These are phyloP conservation scores for Eidolon dupreanum DNA, from an alignment of 2,797 vertebrate species.

Conservation along the genomic window DNA sequence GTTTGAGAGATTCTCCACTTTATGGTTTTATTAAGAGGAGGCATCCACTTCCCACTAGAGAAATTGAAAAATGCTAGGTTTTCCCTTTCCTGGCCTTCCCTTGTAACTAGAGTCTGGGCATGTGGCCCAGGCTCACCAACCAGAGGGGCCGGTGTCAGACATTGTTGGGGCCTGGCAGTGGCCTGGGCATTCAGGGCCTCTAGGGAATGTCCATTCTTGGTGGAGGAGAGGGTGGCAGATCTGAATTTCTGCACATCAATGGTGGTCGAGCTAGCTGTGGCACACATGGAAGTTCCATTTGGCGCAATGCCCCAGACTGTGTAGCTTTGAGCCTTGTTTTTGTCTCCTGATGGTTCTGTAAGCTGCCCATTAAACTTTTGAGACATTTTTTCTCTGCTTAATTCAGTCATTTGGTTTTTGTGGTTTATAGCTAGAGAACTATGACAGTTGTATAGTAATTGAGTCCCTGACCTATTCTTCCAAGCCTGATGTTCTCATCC, in stretches of 20 bases:
- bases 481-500: not conserved
- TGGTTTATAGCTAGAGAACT: not conserved
- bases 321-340: not conserved
- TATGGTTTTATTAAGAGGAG: not conserved
- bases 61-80: not conserved
- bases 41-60: not conserved
- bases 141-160: not conserved
- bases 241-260: not conserved
- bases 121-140: not conserved
- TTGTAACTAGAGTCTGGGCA: not conserved
- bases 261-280: not conserved
- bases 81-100: not conserved
- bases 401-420: not conserved
- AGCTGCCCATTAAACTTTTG: not conserved
- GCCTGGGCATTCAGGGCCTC: not conserved
- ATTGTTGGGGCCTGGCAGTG: not conserved
- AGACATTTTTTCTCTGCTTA: not conserved
- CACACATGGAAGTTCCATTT: accelerated
- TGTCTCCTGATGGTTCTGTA: not conserved
- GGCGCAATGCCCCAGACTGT: not conserved
- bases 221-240: not conserved
- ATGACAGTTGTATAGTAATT: accelerated
- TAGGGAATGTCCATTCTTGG: not conserved
- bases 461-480: not conserved
- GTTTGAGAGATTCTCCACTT: not conserved